Conservation (phyloP, 2,797 vertebrate genomes). For the Falco berigora region DNA sequence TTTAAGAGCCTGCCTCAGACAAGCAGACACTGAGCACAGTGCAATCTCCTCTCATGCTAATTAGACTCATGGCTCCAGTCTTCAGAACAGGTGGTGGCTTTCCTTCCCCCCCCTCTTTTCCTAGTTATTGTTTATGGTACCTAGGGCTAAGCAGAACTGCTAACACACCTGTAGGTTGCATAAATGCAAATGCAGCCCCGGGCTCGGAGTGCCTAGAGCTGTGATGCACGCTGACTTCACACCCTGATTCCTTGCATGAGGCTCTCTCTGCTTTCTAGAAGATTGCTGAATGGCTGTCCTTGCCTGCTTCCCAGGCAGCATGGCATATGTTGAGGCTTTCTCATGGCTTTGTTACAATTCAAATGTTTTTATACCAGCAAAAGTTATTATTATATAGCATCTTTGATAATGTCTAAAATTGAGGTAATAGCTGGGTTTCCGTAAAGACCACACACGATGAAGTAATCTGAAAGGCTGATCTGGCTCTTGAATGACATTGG, state of each 20-base stretch:
- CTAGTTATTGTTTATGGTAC: not conserved
- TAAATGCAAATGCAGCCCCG: not conserved
- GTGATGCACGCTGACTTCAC: rapidly evolving
- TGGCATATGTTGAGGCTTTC: not conserved
- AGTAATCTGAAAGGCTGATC: not conserved
- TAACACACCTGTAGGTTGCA: rapidly evolving
- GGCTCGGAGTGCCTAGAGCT: not conserved
- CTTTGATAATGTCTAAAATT: not conserved
- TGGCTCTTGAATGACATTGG: not conserved
- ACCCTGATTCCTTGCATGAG: not conserved
- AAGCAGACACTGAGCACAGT: rapidly evolving
- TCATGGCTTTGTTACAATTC: not conserved
- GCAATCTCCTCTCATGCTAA: not conserved
- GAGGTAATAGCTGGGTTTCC: not conserved
- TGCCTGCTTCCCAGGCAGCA: not conserved
- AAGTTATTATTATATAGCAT: not conserved
- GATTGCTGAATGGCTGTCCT: not conserved
- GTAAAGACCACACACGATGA: not conserved
- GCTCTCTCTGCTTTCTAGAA: not conserved
- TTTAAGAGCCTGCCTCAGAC: not conserved
- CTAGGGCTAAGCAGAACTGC: not conserved
- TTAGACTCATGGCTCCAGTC: not conserved
- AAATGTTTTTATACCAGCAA: not conserved
- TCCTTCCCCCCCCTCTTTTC: rapidly evolving
- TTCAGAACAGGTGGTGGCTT: not conserved